phyloP scores from a whole-genome alignment of 2,797 vertebrate genomes.

The Karalla daura region DNA sequence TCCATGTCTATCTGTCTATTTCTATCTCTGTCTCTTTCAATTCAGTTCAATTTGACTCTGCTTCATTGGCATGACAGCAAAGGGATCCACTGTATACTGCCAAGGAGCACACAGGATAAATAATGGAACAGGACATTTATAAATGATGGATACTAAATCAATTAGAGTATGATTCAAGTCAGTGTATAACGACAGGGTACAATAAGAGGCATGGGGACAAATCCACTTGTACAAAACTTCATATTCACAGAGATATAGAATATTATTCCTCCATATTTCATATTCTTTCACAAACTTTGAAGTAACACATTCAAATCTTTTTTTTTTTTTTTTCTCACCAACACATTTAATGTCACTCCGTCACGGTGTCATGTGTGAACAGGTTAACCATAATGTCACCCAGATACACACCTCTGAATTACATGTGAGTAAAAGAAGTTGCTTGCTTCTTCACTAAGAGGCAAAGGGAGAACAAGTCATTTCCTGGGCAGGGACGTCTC shows the following conservation, averaged over 20 bases:
- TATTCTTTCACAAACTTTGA: neutral
- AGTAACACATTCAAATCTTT: neutral
- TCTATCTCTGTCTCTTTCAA: constrained; percentile 58
- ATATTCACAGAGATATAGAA: too few relatives aligned
- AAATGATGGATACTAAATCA: constrained; percentile 42
- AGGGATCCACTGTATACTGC: constrained; percentile 26
- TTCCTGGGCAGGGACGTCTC: constrained; percentile 9
- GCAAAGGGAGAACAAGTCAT: constrained; percentile 3
- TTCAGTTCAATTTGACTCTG: constrained; percentile 59
- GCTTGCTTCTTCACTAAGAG: neutral
- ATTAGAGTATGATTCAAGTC: constrained; percentile 21
- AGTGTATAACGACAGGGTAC: neutral
- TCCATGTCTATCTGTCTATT: constrained; percentile 57
- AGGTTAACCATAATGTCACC: constrained; percentile 1
- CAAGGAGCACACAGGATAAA: constrained; percentile 33
- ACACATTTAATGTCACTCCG: neutral
- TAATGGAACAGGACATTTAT: constrained; percentile 41
- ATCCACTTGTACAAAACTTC: too few relatives aligned
- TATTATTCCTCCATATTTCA: too few relatives aligned
- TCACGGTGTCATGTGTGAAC: neutral
- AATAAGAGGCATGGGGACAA: neutral
- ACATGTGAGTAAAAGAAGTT: neutral
- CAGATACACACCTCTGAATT: neutral
- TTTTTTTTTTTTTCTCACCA: neutral
- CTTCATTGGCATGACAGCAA: constrained; percentile 37